Conservation (phyloP, 30 jellyfish, hydroid and myxozoan species). For the Cassiopea andromeda region DNA sequence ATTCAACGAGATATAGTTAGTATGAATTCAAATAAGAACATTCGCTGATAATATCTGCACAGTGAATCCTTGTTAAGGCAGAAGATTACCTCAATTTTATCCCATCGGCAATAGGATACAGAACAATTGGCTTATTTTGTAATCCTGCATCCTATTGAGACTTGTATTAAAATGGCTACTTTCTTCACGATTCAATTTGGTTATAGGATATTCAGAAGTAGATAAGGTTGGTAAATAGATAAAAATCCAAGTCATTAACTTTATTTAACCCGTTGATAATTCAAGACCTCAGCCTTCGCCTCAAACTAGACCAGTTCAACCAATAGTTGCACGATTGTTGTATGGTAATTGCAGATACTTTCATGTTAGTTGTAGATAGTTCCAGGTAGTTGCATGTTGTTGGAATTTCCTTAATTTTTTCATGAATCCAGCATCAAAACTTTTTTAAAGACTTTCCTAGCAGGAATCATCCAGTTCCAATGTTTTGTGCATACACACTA, state of each 20-base stretch:
- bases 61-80: not conserved
- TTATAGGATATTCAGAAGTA: slow-evolving; percentile 15
- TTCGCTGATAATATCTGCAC: not conserved
- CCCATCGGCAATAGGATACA: slow-evolving; percentile 37
- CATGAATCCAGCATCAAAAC: too few relatives aligned
- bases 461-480: too few relatives aligned
- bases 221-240: slow-evolving; percentile 6
- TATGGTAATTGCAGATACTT: too few relatives aligned
- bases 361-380: too few relatives aligned
- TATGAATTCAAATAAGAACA: not conserved
- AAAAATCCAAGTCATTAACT: slow-evolving; percentile 7
- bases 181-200: slow-evolving; percentile 21
- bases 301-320: too few relatives aligned
- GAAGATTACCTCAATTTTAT: slow-evolving; percentile 1
- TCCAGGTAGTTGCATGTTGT: too few relatives aligned
- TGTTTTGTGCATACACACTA: too few relatives aligned
- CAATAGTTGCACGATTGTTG: too few relatives aligned
- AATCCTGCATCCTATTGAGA: slow-evolving; percentile 7
- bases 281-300: not conserved
- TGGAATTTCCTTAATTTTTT: too few relatives aligned
- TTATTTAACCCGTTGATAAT: not conserved
- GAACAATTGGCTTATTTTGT: slow-evolving; percentile 9
- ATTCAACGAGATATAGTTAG: not conserved
- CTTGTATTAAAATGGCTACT: slow-evolving; percentile 4
- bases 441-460: too few relatives aligned